Evolutionary conservation across 2,888 invertebrate species (phyloP).

Genomic region (Syritta pipiens): DNA sequence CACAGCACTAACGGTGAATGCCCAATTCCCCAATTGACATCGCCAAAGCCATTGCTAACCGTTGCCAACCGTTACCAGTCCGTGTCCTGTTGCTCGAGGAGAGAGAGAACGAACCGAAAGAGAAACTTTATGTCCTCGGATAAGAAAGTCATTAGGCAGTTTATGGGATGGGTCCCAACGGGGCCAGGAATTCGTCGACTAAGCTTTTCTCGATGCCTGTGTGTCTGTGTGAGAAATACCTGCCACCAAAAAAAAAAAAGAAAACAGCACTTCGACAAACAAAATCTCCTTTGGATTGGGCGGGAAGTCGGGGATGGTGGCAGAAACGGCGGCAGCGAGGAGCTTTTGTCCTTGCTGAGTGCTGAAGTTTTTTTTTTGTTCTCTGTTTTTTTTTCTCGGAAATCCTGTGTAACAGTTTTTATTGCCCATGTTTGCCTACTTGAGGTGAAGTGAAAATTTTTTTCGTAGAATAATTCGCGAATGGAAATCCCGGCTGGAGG

Average conservation of each 20-base stretch:
- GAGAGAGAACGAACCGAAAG: background rate
- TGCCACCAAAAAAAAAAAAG: background rate
- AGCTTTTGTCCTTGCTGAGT: conserved; percentile 29
- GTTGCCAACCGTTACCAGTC: too few species aligned
- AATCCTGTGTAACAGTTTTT: conserved; percentile 24
- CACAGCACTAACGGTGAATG: conserved; percentile 15
- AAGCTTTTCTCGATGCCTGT: conserved; percentile 18
- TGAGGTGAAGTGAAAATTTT: too few species aligned
- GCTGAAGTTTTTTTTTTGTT: too few species aligned
- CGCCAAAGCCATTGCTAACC: too few species aligned
- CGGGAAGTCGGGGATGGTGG: too few species aligned
- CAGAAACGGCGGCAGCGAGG: conserved; percentile 23
- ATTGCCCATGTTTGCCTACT: conserved; percentile 9
- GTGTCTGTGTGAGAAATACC: background rate
- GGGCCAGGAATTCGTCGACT: conserved; percentile 39
- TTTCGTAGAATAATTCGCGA: too few species aligned
- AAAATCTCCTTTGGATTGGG: conserved; percentile 28
- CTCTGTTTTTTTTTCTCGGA: conserved; percentile 23
- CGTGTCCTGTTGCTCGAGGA: background rate
- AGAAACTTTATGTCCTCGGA: conserved; percentile 37
- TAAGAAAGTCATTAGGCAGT: conserved; percentile 48
- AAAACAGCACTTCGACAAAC: conserved; percentile 17
- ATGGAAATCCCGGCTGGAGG: too few species aligned
- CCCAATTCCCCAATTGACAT: conserved; percentile 30
- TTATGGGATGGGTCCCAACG: conserved; percentile 32